Conservation (phyloP, 30 jellyfish, hydroid and myxozoan species). For the Cassiopea xamachana region DNA sequence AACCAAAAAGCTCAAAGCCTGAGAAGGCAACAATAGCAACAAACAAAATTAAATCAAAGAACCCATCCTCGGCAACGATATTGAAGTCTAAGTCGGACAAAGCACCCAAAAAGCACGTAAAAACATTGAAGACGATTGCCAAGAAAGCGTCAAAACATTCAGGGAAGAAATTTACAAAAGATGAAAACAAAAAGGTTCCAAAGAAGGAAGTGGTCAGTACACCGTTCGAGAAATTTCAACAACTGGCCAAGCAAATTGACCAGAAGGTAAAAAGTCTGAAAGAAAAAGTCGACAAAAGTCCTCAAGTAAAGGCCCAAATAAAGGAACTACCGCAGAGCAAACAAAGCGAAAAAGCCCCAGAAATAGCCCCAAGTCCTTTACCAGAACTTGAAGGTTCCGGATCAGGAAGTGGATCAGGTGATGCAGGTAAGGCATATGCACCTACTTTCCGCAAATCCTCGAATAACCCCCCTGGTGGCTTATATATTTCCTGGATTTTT, state of each 20-base stretch:
- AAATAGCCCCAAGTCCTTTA: slow-evolving; percentile 1
- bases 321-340: neutral
- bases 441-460: neutral
- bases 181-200: slow-evolving; percentile 46
- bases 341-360: slow-evolving; percentile 1
- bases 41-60: slow-evolving; percentile 24
- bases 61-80: slow-evolving; percentile 63
- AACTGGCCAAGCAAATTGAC: slow-evolving; percentile 62
- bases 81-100: slow-evolving; percentile 50
- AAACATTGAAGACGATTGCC: slow-evolving; percentile 41
- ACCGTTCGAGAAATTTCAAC: slow-evolving; percentile 58
- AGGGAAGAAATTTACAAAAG: slow-evolving; percentile 23
- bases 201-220: slow-evolving; percentile 35
- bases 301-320: slow-evolving; percentile 21
- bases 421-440: slow-evolving; percentile 27
- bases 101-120: slow-evolving; percentile 15
- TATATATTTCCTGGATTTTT: no score
- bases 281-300: slow-evolving; percentile 57
- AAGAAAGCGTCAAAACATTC: slow-evolving; percentile 4
- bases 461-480: no score
- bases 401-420: slow-evolving; percentile 79
- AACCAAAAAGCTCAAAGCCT: slow-evolving; percentile 43
- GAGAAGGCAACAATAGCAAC: slow-evolving; percentile 60
- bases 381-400: slow-evolving; percentile 66
- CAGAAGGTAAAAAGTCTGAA: slow-evolving; percentile 57